These are phyloP conservation scores for Thera obeliscata DNA, from an alignment of 2,888 invertebrate species.

Conservation along the genomic window DNA sequence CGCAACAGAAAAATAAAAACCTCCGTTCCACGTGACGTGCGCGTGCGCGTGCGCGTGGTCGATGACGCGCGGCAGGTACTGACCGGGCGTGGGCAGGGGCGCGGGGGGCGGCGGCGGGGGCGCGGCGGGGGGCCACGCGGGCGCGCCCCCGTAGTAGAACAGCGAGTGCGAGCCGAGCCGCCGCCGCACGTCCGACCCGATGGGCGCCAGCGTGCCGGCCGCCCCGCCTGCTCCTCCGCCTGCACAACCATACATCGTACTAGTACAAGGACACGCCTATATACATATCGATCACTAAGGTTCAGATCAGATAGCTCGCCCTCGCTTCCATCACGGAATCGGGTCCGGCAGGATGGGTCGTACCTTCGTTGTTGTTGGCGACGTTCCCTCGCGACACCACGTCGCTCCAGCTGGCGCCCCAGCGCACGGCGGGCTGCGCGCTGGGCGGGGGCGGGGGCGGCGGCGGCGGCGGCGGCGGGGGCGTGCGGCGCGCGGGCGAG, in stretches of 20 bases:
- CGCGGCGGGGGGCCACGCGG: conserved; percentile 36
- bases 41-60: conserved; percentile 1
- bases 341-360: background rate
- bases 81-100: conserved; percentile 41
- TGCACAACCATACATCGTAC: background rate
- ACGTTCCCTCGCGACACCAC: conserved; percentile 62
- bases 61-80: conserved; percentile 32
- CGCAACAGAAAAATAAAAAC: conserved; percentile 19
- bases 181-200: conserved; percentile 69
- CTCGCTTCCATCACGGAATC: too few relatives aligned
- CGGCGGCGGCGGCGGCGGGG: conserved; percentile 37
- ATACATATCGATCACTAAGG: too few relatives aligned
- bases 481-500: conserved; percentile 4
- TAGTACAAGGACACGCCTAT: too few relatives aligned
- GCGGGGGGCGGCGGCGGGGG: conserved; percentile 45
- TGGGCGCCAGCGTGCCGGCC: conserved; percentile 58
- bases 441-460: conserved; percentile 39
- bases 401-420: conserved; percentile 69
- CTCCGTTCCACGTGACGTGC: conserved; percentile 18
- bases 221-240: conserved; percentile 20
- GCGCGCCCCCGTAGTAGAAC: conserved; percentile 76
- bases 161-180: conserved; percentile 69
- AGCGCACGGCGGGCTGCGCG: conserved; percentile 49
- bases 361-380: conserved; percentile 24
- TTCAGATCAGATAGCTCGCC: too few relatives aligned